Conservation (phyloP, 2,113 vertebrate species). For the Mystacornis crossleyi region DNA sequence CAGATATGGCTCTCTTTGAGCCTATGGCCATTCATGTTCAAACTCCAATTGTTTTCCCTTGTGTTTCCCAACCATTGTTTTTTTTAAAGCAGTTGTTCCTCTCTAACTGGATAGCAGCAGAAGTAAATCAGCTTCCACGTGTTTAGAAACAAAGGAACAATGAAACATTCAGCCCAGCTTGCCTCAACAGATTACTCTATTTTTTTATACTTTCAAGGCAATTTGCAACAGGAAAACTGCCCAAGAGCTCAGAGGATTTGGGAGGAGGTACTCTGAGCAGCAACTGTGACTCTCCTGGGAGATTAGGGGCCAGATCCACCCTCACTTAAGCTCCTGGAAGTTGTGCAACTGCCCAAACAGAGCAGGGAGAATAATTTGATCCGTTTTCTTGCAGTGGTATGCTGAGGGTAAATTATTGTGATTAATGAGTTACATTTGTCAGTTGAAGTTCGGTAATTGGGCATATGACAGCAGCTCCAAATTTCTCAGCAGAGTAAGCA, state of each 20-base stretch:
- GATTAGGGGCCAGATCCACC: background rate
- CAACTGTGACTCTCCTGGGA: background rate
- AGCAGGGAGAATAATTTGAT: background rate
- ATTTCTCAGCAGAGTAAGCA: background rate
- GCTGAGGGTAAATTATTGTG: background rate
- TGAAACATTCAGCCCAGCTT: constrained; percentile 22
- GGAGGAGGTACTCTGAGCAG: background rate
- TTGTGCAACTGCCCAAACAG: background rate
- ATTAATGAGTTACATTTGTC: background rate
- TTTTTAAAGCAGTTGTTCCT: background rate
- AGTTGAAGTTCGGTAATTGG: background rate
- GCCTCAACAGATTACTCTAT: background rate
- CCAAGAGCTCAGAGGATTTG: background rate
- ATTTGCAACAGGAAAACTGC: background rate
- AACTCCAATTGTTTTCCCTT: background rate
- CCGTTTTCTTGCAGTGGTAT: background rate
- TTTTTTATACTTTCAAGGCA: background rate
- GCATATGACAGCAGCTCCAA: accelerated
- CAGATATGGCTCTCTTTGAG: background rate
- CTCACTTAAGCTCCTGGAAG: background rate
- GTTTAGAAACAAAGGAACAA: constrained; percentile 30
- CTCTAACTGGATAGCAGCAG: background rate
- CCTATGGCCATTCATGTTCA: background rate
- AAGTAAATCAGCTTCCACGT: background rate
- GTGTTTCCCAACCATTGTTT: background rate